A percentile compares a stretch with the other conserved stretches of the same genome.
These are phyloP conservation scores for Xestia c-nigrum DNA, from an alignment of 2,888 invertebrate genomes.

Conservation along the genomic window DNA sequence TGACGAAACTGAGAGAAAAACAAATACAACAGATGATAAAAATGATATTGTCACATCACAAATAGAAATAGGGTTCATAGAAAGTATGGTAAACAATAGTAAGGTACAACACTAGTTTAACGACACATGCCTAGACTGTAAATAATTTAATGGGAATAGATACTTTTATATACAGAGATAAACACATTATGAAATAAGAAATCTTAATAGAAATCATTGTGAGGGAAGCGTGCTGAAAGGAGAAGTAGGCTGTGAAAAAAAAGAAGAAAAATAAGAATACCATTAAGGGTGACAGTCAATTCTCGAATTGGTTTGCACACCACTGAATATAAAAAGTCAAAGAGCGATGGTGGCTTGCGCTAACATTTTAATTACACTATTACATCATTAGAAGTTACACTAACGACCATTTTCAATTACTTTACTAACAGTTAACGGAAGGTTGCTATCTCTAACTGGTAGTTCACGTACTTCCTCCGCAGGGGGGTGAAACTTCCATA, in stretches of 20 bases:
- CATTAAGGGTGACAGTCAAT: not conserved
- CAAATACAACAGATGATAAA: conserved; percentile 64
- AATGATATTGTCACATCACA: conserved; percentile 77
- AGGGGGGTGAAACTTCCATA: too few relatives aligned
- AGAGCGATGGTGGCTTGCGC: not conserved
- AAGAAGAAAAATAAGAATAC: not conserved
- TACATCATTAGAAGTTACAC: not conserved
- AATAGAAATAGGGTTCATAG: conserved; percentile 85
- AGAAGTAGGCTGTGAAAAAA: not conserved
- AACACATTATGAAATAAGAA: conserved; percentile 17
- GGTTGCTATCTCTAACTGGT: too few relatives aligned
- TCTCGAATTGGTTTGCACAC: not conserved
- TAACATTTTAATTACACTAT: not conserved
- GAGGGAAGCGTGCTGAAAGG: not conserved
- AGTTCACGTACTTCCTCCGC: too few relatives aligned
- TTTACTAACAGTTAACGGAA: too few relatives aligned
- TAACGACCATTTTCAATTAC: not conserved
- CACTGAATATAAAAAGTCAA: not conserved
- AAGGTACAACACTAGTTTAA: conserved; percentile 73
- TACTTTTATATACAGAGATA: conserved; percentile 42
- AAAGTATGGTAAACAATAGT: conserved; percentile 84
- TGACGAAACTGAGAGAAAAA: conserved; percentile 79
- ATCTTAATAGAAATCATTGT: conserved; percentile 33
- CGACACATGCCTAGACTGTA: conserved; percentile 48
- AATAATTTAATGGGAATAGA: conserved; percentile 53